These are phyloP conservation scores for Ferdinandea cuprea DNA, from an alignment of 2,888 invertebrate species.

Conservation along the genomic window DNA sequence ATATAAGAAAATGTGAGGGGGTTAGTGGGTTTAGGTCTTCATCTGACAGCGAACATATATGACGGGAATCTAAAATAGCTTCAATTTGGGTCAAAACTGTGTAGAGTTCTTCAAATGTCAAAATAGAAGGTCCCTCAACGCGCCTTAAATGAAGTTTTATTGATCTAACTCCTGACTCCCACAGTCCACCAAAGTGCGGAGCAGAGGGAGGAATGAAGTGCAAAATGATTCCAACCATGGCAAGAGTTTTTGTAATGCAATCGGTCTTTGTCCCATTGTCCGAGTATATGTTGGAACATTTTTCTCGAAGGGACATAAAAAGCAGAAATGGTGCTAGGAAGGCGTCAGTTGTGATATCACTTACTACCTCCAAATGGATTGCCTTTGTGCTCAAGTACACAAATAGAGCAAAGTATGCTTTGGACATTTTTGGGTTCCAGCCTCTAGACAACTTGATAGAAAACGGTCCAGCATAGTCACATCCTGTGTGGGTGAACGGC, in stretches of 20 bases:
- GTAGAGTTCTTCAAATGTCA: slow-evolving; percentile 44
- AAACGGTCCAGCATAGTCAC: slow-evolving; percentile 38
- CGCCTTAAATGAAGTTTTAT: background rate
- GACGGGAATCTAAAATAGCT: slow-evolving; percentile 19
- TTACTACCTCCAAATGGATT: slow-evolving; percentile 76
- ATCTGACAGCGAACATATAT: slow-evolving; percentile 14
- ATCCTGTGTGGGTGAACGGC: background rate
- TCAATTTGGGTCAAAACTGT: slow-evolving; percentile 3
- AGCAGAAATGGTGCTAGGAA: slow-evolving; percentile 75
- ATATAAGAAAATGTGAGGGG: slow-evolving; percentile 21
- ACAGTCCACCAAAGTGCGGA: background rate
- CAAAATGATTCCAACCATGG: background rate
- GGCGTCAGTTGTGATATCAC: slow-evolving; percentile 68
- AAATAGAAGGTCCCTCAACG: slow-evolving; percentile 2
- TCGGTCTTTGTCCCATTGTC: slow-evolving; percentile 72
- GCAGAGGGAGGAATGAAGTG: background rate
- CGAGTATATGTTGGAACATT: slow-evolving; percentile 70
- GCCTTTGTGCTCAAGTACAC: slow-evolving; percentile 76
- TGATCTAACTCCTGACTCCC: slow-evolving; percentile 2
- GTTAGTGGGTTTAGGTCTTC: slow-evolving; percentile 9
- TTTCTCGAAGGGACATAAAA: slow-evolving; percentile 75
- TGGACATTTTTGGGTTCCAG: slow-evolving; percentile 19
- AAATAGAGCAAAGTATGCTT: slow-evolving; percentile 75
- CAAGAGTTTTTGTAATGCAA: background rate
- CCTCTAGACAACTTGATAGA: slow-evolving; percentile 10